These are phyloP conservation scores for Varroa destructor DNA, from an alignment of 1,140 invertebrate genomes.

Conservation along the genomic window DNA sequence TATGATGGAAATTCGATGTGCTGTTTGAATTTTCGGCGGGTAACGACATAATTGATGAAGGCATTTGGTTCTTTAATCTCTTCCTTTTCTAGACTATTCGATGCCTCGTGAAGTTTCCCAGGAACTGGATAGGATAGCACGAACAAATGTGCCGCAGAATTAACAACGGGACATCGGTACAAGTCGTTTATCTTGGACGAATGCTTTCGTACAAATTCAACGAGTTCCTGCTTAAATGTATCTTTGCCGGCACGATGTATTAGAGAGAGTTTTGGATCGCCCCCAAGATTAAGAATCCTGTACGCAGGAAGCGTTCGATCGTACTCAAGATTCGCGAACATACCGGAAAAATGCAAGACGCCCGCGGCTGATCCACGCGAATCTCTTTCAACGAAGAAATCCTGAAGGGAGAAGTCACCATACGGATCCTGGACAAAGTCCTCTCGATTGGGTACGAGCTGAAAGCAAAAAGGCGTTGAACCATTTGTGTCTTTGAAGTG, in stretches of 20 bases:
- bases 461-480: neutral
- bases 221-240: neutral
- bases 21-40: neutral
- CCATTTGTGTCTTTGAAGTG: neutral
- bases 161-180: neutral
- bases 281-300: neutral
- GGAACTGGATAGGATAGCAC: neutral
- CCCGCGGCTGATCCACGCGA: neutral
- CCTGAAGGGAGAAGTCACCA: neutral
- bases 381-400: slow-evolving; percentile 19
- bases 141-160: neutral
- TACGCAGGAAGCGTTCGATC: slow-evolving; percentile 1
- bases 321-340: slow-evolving; percentile 16
- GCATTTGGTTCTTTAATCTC: neutral
- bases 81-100: neutral
- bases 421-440: neutral
- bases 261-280: neutral
- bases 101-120: neutral
- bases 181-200: neutral
- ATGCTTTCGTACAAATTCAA: neutral
- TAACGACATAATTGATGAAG: neutral
- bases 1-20: slow-evolving; percentile 2
- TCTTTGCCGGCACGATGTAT: neutral
- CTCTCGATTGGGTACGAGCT: slow-evolving; percentile 5
- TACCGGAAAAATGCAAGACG: neutral